Evolutionary conservation across 2,113 vertebrate genomes (phyloP), one percentile per base, ranked within the genome.

Genomic region (Etheostoma cragini): DNA sequence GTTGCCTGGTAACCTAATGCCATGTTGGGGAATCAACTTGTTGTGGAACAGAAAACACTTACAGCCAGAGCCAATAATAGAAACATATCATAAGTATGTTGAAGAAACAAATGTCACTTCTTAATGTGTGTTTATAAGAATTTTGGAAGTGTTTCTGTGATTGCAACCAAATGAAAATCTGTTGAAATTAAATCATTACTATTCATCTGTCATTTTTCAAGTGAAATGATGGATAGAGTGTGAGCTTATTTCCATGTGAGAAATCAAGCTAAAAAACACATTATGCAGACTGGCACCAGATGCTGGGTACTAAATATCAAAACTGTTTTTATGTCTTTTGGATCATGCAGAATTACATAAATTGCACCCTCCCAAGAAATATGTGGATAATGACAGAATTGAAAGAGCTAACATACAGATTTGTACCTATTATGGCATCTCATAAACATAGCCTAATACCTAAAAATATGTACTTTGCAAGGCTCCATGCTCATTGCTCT

Each of bases 1-100:
- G 91, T 93, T 93, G 92, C 90, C 85, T 92, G 88, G 91, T 89
- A 90, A 93, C 91, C 89, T 91, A 84, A 92, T 90, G 88, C 83
- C 87, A 91, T 87, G 84, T 87, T 91, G 83, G 80, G 80, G 80
- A 88, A 91, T 92, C 86, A 88, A 91, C 91, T 89, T 84, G 87
- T 87, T 91, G 88, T 83, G 78, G 89, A 92, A 88, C 83, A 92
- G 78, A 91, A 88, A 94, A 89, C 90, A 91, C 73, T 89, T 88
- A 80, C 24, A 91, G 88, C 78, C 64, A 72, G 57, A 86, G 83
- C 89, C 88, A 90, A 86, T 88, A 93, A 92, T 92, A 93, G 90
- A 90, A 78, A 74, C 63, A 72, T 49, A 63, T 62, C 64, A 74
- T 53, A 22, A 73, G 15, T 52, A 57, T 72, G 60, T 62, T 72